Conservation (phyloP, 2,888 invertebrate species). For the Apodemia mormo region DNA sequence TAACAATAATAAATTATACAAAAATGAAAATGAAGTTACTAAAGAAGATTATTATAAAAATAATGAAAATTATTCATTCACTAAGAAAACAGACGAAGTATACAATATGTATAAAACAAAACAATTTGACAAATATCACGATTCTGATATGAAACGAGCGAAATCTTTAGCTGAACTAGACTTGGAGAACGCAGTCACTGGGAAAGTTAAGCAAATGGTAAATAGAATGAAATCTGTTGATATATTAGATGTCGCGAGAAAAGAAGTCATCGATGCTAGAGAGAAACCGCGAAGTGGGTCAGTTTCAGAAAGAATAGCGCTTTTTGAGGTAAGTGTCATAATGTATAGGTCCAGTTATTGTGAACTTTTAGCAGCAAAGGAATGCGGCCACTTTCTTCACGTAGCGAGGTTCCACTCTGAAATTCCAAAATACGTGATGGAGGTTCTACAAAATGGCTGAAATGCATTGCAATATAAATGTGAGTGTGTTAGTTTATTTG, state of each 20-base stretch:
- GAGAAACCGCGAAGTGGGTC: slow-evolving; percentile 58
- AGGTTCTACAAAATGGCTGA: neutral
- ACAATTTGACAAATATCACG: slow-evolving; percentile 28
- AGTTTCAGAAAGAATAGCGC: slow-evolving; percentile 62
- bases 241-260: slow-evolving; percentile 42
- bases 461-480: no score
- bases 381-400: neutral
- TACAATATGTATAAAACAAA: slow-evolving; percentile 18
- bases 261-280: slow-evolving; percentile 48
- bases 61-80: neutral
- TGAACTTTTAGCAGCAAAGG: neutral
- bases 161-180: slow-evolving; percentile 60
- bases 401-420: neutral
- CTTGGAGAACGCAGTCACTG: slow-evolving; percentile 53
- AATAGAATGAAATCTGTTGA: slow-evolving; percentile 59
- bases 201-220: slow-evolving; percentile 55
- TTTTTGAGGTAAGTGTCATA: slow-evolving; percentile 59
- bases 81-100: slow-evolving; percentile 23
- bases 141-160: slow-evolving; percentile 38
- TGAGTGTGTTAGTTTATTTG: no score
- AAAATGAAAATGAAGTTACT: neutral
- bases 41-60: neutral
- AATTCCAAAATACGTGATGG: no score
- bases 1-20: neutral
- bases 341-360: neutral